phyloP scores from a whole-genome alignment of 1,140 invertebrate genomes.

The Aradophagus sp. region DNA sequence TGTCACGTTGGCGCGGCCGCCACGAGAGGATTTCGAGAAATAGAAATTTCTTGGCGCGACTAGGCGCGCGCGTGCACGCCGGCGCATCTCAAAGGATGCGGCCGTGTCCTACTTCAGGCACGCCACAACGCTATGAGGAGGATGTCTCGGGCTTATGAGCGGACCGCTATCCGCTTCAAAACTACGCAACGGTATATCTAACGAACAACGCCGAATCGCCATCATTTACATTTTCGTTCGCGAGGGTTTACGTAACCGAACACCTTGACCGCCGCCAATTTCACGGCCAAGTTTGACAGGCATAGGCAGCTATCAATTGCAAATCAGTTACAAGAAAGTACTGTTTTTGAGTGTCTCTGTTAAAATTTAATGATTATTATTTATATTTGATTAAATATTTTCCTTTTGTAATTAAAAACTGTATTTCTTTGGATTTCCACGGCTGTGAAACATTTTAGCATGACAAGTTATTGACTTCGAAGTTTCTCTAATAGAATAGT shows the following conservation, averaged over 20 bases:
- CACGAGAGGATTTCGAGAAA: constrained; percentile 64
- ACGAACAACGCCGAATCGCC: constrained; percentile 51
- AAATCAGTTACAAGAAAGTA: too few relatives aligned
- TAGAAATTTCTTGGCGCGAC: constrained; percentile 67
- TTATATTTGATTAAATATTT: too few relatives aligned
- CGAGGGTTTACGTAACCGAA: constrained; percentile 30
- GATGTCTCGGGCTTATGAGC: constrained; percentile 59
- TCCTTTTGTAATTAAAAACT: too few relatives aligned
- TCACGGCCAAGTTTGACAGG: too few relatives aligned
- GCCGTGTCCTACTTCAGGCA: constrained; percentile 68
- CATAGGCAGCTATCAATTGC: too few relatives aligned
- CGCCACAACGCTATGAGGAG: constrained; percentile 63
- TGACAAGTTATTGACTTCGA: too few relatives aligned
- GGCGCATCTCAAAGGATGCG: constrained; percentile 70
- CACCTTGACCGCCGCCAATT: too few relatives aligned
- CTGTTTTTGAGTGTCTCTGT: too few relatives aligned
- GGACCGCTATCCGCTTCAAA: constrained; percentile 62
- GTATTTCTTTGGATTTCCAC: too few relatives aligned
- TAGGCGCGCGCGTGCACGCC: constrained; percentile 56
- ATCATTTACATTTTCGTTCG: constrained; percentile 51
- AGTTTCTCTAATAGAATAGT: too few relatives aligned
- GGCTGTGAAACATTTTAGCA: too few relatives aligned
- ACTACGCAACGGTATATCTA: constrained; percentile 62
- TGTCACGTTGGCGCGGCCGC: constrained; percentile 29
- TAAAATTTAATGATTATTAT: too few relatives aligned